phyloP scores from a whole-genome alignment of 2,113 vertebrate genomes.

The Vidua macroura region DNA sequence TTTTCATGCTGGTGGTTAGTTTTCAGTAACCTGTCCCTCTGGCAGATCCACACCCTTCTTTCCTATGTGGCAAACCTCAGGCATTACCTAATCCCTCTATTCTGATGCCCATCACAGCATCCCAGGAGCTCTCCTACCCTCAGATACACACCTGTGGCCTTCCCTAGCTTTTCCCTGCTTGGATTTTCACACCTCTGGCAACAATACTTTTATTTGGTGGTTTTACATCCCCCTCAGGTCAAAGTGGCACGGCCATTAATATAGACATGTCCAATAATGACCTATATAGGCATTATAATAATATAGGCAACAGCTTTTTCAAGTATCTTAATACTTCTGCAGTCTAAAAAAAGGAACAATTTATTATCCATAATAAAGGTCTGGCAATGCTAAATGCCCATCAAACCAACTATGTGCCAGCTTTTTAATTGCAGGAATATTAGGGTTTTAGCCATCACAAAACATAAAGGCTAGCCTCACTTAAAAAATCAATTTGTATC shows the following conservation, averaged over 20 bases:
- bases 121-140: neutral
- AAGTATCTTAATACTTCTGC: neutral
- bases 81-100: neutral
- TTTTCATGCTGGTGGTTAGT: neutral
- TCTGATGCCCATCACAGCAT: fast-evolving
- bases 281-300: neutral
- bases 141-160: neutral
- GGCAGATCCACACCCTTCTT: neutral
- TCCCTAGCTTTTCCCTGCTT: neutral
- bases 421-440: neutral
- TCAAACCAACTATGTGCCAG: neutral
- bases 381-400: neutral
- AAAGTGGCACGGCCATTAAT: neutral
- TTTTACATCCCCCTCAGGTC: neutral
- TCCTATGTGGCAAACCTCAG: neutral
- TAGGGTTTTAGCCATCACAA: neutral
- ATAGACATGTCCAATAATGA: neutral
- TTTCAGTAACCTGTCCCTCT: neutral
- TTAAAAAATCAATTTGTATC: neutral
- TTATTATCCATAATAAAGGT: neutral
- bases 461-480: neutral
- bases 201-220: neutral
- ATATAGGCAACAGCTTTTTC: neutral
- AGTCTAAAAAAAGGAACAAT: neutral
- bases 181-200: neutral